Base-by-base conservation (phyloP, 2,888 invertebrate genomes). In the Teleiodes luculella region DNA sequence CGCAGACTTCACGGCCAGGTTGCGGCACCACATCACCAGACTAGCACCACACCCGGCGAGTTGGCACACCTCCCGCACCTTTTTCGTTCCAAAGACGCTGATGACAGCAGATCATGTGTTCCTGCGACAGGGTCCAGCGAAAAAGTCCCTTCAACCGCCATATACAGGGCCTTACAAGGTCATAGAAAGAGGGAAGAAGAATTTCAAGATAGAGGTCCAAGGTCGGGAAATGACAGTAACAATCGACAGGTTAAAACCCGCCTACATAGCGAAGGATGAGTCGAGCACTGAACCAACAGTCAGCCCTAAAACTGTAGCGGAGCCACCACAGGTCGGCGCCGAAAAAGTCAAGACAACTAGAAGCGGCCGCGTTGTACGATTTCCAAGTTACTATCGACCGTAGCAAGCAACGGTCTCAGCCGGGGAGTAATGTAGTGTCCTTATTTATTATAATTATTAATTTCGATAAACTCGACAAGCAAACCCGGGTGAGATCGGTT, bases 331-430 rank as follows among this genome's bases (percentile, higher is more conserved):
- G 3, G 20, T 8, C 14, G 14, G 43, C 20, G 6, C 43, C 4
- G 43, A 7, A 43, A 11, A 8, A 3, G 39, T 39, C 2, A 39
- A 14, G 14, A 39, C 2, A 8, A 39, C 39, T 3, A 43, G 20
- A 8, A 20, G 43, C 24, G 43, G 43, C 43, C 18, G 43, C 2
- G 20, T 43, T 2, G 43, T 43, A 3, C n/a, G 43, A 18, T 43
- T 43, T 11, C 43, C 43, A 6, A 16, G 20, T 24, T 20, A 43
- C 43, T 43, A 43, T 43, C 72, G 4, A 68, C 79, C 1, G 39
- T 55, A 20, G 39, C 39, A 24, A 24, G 24, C 11, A 39, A 39
- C 39, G 39, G 39, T 39, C 39, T 39, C 39, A n/a, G 39, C 14
- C 6, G 18, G 39, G 39, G 39, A 39, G 39, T 39, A 39, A 7